Conservation (phyloP, 2,797 vertebrate genomes). For the Enteromius radiatus region DNA sequence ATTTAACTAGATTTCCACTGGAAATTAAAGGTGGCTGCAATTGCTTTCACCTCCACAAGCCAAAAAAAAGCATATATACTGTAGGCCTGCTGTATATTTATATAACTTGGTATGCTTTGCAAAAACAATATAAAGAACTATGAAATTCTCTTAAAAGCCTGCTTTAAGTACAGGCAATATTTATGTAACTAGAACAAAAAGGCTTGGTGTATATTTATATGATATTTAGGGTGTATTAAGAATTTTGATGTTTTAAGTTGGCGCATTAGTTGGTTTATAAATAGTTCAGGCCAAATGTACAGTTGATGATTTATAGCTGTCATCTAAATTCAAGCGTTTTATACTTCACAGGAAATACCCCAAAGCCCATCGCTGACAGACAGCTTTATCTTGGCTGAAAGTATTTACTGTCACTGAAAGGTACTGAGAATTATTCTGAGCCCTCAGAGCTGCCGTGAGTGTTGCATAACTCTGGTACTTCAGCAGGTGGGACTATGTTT, state of each 20-base stretch:
- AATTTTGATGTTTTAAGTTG: background rate
- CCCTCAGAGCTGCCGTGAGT: constrained; percentile 29
- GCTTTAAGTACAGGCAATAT: background rate
- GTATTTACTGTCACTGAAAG: constrained; percentile 36
- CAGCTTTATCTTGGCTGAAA: constrained; percentile 36
- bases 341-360: constrained; percentile 38
- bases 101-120: constrained; percentile 13
- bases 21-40: background rate
- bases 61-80: background rate
- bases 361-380: constrained; percentile 29
- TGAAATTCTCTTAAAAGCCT: constrained; percentile 1
- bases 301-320: constrained; percentile 36
- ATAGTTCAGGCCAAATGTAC: constrained; percentile 7
- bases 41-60: constrained; percentile 5
- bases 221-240: background rate
- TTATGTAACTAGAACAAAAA: constrained; percentile 3
- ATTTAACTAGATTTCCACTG: background rate
- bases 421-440: constrained; percentile 1
- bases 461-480: constrained; percentile 44
- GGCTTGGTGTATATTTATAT: background rate
- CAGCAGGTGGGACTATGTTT: constrained; percentile 46
- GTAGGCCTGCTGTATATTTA: background rate
- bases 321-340: background rate
- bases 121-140: background rate
- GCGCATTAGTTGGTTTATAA: constrained; percentile 11